Conservation (phyloP, 2,797 vertebrate species). For the Neostethus bicornis region DNA sequence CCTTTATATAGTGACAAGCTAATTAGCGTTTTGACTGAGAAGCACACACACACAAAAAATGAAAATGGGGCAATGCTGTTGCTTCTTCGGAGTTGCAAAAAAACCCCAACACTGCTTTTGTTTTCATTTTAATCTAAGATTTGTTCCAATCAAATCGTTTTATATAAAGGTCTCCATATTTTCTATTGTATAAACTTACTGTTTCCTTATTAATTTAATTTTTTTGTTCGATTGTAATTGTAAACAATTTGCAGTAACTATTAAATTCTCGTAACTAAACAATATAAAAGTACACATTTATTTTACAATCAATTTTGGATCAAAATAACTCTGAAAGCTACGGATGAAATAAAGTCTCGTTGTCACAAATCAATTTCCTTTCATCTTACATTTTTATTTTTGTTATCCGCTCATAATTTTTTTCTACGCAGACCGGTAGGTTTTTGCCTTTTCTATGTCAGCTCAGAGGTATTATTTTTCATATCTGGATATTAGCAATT, state of each 20-base stretch:
- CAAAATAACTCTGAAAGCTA: not conserved
- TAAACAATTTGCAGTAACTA: too few relatives aligned
- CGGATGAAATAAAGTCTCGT: not conserved
- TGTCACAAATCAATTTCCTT: not conserved
- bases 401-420: not conserved
- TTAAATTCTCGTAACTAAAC: too few relatives aligned
- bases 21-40: constrained; percentile 62
- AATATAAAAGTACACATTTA: not conserved
- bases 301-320: not conserved
- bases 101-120: constrained; percentile 33
- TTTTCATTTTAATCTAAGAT: not conserved
- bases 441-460: not conserved
- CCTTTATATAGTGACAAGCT: constrained; percentile 35
- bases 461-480: too few relatives aligned
- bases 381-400: not conserved
- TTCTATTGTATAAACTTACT: too few relatives aligned
- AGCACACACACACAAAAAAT: constrained; percentile 47
- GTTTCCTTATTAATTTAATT: too few relatives aligned
- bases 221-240: too few relatives aligned
- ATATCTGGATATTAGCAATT: too few relatives aligned
- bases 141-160: constrained; percentile 20
- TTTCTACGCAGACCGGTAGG: not conserved
- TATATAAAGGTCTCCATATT: too few relatives aligned
- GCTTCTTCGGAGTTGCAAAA: constrained; percentile 11
- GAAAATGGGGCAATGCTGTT: constrained; percentile 20